Evolutionary conservation across 2,797 vertebrate species (phyloP).

Genomic region (Lacerta agilis): DNA sequence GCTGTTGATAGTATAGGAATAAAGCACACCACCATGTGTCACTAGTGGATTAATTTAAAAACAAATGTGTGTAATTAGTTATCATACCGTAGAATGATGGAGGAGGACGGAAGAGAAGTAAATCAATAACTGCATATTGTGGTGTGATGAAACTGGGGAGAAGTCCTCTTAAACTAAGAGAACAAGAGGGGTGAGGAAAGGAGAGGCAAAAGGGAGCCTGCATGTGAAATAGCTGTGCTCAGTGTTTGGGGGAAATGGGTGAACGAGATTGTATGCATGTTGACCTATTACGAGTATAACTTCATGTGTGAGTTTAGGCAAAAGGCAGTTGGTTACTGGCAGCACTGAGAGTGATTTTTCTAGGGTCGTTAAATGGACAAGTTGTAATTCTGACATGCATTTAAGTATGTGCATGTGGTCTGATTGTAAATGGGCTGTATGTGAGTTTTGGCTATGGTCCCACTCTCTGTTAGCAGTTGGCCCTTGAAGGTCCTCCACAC

Average conservation of each 20-base stretch:
- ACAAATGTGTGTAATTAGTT: constrained; percentile 48
- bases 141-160: background rate
- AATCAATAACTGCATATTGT: constrained; percentile 12
- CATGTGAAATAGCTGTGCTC: background rate
- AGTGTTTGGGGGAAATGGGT: background rate
- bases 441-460: background rate
- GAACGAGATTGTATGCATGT: background rate
- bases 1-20: constrained; percentile 51
- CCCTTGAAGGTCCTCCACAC: background rate
- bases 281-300: background rate
- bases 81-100: constrained; percentile 30
- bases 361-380: background rate
- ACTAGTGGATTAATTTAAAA: constrained; percentile 10
- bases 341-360: background rate
- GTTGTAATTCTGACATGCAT: background rate
- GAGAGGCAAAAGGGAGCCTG: background rate
- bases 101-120: background rate
- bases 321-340: background rate
- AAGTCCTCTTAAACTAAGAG: background rate
- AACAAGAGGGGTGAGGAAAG: background rate
- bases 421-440: background rate
- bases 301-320: background rate
- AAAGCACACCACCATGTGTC: constrained; percentile 35
- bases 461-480: background rate
- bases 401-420: background rate